Evolutionary conservation across 2,888 invertebrate species (phyloP).

Genomic region (Merodon equestris): DNA sequence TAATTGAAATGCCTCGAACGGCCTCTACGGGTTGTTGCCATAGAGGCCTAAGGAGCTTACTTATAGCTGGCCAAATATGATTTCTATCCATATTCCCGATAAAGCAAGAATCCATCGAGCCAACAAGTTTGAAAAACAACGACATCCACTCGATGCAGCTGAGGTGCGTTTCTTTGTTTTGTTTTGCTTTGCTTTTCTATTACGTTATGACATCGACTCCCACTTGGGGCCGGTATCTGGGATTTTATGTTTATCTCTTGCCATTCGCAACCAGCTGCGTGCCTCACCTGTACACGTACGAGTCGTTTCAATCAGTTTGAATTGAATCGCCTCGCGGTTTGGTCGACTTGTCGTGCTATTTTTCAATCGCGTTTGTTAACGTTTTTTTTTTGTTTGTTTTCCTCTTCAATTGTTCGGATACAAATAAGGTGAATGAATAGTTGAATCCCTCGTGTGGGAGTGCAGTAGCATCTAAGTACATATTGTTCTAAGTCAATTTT

Average conservation of each 20-base stretch:
- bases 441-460: slow-evolving; percentile 2
- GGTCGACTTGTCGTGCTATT: slow-evolving; percentile 29
- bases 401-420: slow-evolving; percentile 22
- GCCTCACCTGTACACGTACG: slow-evolving; percentile 45
- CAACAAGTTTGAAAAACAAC: no score
- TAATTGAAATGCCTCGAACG: slow-evolving; percentile 40
- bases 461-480: background rate
- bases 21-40: slow-evolving; percentile 4
- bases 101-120: slow-evolving; percentile 2
- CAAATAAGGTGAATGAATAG: slow-evolving; percentile 60
- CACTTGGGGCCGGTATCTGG: slow-evolving; percentile 57
- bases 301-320: slow-evolving; percentile 46
- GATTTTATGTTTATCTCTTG: slow-evolving; percentile 56
- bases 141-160: slow-evolving; percentile 31
- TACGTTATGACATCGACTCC: slow-evolving; percentile 64
- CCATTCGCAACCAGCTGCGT: slow-evolving; percentile 26
- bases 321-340: slow-evolving; percentile 47
- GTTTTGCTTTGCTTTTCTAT: slow-evolving; percentile 23
- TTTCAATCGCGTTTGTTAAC: background rate
- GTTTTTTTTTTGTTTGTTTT: background rate
- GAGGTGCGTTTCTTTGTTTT: slow-evolving; percentile 16
- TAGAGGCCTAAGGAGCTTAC: slow-evolving; percentile 7
- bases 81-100: slow-evolving; percentile 35
- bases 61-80: slow-evolving; percentile 50
- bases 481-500: slow-evolving; percentile 35